Evolutionary conservation across 2,888 invertebrate species (phyloP).

Genomic region (Leucoma salicis): DNA sequence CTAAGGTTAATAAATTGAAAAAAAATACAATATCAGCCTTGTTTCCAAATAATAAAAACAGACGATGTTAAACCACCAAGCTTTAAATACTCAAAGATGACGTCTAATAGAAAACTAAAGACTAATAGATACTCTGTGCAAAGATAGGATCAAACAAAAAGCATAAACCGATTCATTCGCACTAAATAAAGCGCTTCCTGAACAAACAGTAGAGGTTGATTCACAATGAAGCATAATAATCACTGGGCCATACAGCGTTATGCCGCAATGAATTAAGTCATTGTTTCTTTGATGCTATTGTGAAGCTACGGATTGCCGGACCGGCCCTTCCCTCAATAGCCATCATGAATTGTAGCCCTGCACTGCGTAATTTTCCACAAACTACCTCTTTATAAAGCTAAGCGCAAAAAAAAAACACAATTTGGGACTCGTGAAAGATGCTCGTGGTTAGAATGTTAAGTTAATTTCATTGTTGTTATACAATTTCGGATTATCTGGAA

Average conservation of each 20-base stretch:
- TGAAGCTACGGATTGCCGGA: conserved; percentile 27
- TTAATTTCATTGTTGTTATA: too few species aligned
- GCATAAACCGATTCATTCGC: conserved; percentile 3
- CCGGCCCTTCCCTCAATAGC: conserved; percentile 31
- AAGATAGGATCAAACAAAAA: background rate
- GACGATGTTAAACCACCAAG: too few species aligned
- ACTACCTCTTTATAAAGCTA: conserved; percentile 29
- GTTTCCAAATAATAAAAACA: too few species aligned
- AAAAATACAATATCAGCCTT: too few species aligned
- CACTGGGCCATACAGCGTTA: conserved; percentile 25
- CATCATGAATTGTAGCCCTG: conserved; percentile 28
- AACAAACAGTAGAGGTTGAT: conserved; percentile 6
- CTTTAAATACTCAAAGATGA: too few species aligned
- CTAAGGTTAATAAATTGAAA: too few species aligned
- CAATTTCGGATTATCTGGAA: too few species aligned
- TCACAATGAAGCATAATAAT: conserved; percentile 26
- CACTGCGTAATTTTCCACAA: conserved; percentile 24
- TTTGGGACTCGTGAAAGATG: too few species aligned
- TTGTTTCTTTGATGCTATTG: conserved; percentile 35
- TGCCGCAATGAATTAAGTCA: conserved; percentile 43
- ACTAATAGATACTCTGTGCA: too few species aligned
- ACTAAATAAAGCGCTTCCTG: conserved; percentile 7
- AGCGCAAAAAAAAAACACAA: too few species aligned
- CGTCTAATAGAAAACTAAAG: too few species aligned
- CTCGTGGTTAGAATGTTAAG: too few species aligned